Conservation (phyloP, 1,140 invertebrate species). For the Fopius arisanus region DNA sequence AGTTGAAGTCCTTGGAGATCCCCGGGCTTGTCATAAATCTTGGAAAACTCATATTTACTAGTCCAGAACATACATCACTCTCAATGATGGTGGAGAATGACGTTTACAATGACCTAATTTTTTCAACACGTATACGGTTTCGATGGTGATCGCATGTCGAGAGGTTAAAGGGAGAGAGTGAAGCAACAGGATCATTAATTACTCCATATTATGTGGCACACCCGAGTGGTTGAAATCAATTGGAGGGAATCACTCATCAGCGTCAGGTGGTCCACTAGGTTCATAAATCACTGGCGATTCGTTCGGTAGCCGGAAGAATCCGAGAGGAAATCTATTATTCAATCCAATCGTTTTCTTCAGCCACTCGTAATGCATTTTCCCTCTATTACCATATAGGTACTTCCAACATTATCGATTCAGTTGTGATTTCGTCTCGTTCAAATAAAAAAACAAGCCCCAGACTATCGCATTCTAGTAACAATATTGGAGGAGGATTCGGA, state of each 20-base stretch:
- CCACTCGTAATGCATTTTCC: neutral
- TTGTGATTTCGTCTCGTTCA: neutral
- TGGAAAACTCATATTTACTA: neutral
- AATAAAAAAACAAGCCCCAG: no score
- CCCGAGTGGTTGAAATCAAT: conserved; percentile 48
- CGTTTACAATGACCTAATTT: conserved; percentile 3
- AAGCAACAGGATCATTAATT: conserved; percentile 41
- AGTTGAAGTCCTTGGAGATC: no score
- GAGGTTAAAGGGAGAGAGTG: conserved; percentile 29
- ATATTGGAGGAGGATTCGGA: neutral
- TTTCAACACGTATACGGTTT: neutral
- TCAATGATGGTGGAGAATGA: neutral
- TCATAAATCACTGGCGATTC: conserved; percentile 42
- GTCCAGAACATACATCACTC: neutral
- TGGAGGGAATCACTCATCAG: conserved; percentile 36
- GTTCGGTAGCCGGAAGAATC: neutral
- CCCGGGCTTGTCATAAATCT: no score
- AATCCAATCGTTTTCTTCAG: neutral
- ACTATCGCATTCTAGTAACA: neutral
- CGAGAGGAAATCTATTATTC: neutral
- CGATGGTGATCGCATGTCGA: conserved; percentile 28
- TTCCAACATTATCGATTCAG: neutral
- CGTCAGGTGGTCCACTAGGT: conserved; percentile 32
- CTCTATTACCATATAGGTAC: neutral
- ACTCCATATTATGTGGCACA: conserved; percentile 41